phyloP scores from a whole-genome alignment of 2,113 vertebrate genomes.

The Pardalotus punctatus region DNA sequence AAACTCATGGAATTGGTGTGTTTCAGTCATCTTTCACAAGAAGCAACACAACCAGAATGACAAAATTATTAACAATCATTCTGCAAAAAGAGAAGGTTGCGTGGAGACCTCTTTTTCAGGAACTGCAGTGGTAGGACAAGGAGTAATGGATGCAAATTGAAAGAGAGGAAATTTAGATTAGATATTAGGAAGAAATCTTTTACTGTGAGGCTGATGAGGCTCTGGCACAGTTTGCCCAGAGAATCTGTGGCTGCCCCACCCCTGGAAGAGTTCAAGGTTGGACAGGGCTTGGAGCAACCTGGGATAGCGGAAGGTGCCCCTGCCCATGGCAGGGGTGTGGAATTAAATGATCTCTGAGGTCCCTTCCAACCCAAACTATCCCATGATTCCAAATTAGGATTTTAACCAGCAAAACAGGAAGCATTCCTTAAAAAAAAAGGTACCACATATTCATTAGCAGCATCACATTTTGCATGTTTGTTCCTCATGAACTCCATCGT shows the following conservation, averaged over 20 bases:
- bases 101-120: not conserved
- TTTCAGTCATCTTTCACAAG: not conserved
- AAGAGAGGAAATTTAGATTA: not conserved
- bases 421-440: not conserved
- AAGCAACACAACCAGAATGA: not conserved
- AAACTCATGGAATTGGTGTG: not conserved
- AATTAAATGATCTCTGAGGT: not conserved
- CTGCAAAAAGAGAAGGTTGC: not conserved
- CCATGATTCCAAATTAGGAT: not conserved
- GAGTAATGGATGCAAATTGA: not conserved
- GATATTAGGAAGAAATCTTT: not conserved
- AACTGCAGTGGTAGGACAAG: not conserved
- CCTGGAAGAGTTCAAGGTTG: not conserved
- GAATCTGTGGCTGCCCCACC: not conserved
- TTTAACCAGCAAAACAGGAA: not conserved
- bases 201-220: not conserved
- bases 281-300: not conserved
- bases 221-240: not conserved
- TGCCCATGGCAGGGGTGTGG: not conserved
- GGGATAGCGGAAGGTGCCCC: not conserved
- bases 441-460: not conserved
- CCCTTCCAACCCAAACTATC: not conserved
- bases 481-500: not conserved
- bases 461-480: not conserved
- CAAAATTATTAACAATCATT: not conserved